These are phyloP conservation scores for Heliconius melpomene DNA, from an alignment of 1,140 invertebrate species.

Conservation along the genomic window DNA sequence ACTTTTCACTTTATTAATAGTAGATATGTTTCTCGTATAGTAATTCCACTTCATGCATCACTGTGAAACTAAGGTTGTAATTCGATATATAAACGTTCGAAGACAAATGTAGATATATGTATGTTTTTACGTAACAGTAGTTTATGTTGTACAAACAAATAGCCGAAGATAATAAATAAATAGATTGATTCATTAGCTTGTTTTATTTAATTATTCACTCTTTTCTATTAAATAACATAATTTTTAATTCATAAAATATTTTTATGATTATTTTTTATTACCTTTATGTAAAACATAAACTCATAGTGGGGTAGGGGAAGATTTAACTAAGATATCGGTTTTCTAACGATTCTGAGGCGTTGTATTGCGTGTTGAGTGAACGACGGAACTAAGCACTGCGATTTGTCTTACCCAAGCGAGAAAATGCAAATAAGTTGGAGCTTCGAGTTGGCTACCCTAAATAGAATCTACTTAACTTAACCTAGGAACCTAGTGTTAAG, in stretches of 20 bases:
- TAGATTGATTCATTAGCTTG: conserved; percentile 57
- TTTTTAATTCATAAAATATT: not conserved
- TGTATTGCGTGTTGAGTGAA: too few species aligned
- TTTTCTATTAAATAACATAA: not conserved
- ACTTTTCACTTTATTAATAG: conserved; percentile 10
- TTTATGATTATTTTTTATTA: too few species aligned
- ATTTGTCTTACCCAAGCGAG: too few species aligned
- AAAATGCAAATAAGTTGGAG: too few species aligned
- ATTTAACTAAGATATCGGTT: too few species aligned
- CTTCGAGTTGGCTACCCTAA: too few species aligned
- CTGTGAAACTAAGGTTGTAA: conserved; percentile 79
- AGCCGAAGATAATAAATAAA: conserved; percentile 74
- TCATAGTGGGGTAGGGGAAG: too few species aligned
- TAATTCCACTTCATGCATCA: conserved; percentile 57
- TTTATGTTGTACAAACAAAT: conserved; percentile 74
- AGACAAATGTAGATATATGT: conserved; percentile 71
- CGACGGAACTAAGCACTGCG: too few species aligned
- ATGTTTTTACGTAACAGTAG: conserved; percentile 79
- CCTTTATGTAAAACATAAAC: too few species aligned
- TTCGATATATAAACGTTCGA: conserved; percentile 71
- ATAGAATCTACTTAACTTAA: too few species aligned
- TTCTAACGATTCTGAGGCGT: too few species aligned
- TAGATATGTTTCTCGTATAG: conserved; percentile 7
- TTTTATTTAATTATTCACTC: conserved; percentile 33
- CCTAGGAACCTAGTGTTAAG: too few species aligned